These are phyloP conservation scores for Listronotus oregonensis DNA, from an alignment of 1,140 invertebrate genomes.

Conservation along the genomic window DNA sequence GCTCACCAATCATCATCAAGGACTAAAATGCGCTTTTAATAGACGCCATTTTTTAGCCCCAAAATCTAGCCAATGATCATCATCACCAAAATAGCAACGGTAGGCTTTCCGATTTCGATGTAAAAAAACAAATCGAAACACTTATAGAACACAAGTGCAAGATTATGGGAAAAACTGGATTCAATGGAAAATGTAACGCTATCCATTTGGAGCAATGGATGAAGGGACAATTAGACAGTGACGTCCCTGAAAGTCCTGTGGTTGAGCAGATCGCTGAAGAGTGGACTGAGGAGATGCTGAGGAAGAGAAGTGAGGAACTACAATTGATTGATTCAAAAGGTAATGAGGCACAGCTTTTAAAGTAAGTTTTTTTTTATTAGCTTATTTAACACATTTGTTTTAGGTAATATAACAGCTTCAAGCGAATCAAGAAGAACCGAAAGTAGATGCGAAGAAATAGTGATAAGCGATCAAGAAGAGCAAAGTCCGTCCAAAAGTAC, in stretches of 20 bases:
- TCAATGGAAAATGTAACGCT: constrained; percentile 64
- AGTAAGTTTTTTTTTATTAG: not conserved
- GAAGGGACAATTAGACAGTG: constrained; percentile 61
- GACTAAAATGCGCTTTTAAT: constrained; percentile 36
- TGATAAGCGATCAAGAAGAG: constrained; percentile 60
- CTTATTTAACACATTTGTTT: not conserved
- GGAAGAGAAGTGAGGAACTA: constrained; percentile 69
- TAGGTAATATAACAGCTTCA: constrained; percentile 30
- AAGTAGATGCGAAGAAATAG: constrained; percentile 52
- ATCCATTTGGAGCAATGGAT: constrained; percentile 77
- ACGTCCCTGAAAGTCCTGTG: constrained; percentile 53
- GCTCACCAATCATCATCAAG: constrained; percentile 1
- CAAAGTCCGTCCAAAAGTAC: constrained; percentile 70
- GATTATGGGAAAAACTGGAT: constrained; percentile 61
- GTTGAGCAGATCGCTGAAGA: constrained; percentile 61
- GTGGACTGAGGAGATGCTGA: constrained; percentile 73
- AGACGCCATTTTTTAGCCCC: constrained; percentile 37
- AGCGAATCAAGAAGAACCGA: constrained; percentile 53
- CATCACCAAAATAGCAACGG: constrained; percentile 9
- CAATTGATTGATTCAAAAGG: constrained; percentile 60
- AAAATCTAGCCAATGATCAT: constrained; percentile 40
- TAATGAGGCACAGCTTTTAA: constrained; percentile 9
- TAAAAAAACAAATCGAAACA: constrained; percentile 60
- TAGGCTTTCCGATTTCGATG: constrained; percentile 6
- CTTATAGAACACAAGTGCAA: constrained; percentile 66